Base-by-base conservation (phyloP, 2,888 invertebrate genomes). In the Hymenopus coronatus region DNA sequence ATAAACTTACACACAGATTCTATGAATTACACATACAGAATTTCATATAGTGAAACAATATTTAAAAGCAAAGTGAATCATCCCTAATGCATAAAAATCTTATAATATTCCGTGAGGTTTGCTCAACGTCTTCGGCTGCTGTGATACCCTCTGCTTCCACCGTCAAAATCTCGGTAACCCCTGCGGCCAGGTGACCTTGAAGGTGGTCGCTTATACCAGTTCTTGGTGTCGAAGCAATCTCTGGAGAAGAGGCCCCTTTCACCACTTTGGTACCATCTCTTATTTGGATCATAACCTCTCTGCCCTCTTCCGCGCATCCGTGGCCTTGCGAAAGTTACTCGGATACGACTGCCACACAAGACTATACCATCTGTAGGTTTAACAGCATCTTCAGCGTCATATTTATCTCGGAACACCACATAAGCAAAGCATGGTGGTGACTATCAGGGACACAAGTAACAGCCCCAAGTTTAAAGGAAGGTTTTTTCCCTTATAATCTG, bases 401-500 rank as follows among this genome's bases (percentile, higher is more conserved):
- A 94, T 91, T 94, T 94, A 90, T 94, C 93, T 91, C 94, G 94
- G 92, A 93, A 95, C 15, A 95, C 95, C 87, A 95, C 94, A 93
- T 95, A 95, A n/a, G 95, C 95, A 93, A 95, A 95, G 91, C 95
- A 95, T 1, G 95, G 95, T 15, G 95, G 94, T 91, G 94, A 95
- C n/a, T n/a, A n/a, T n/a, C n/a, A n/a, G n/a, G n/a, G n/a, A n/a
- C n/a, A n/a, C n/a, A n/a, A n/a, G n/a, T n/a, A n/a, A n/a, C n/a
- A n/a, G n/a, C n/a, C n/a, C n/a, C n/a, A n/a, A n/a, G n/a, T n/a
- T n/a, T n/a, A n/a, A n/a, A n/a, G n/a, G n/a, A n/a, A n/a, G n/a
- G n/a, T n/a, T n/a, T n/a, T n/a, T n/a, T n/a, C n/a, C n/a, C n/a
- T n/a, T n/a, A n/a, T n/a, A n/a, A n/a, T n/a, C n/a, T n/a, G n/a